Evolutionary conservation across 2,888 invertebrate genomes (phyloP), one percentile per base, ranked within the genome.

Genomic region (Rhorus exstirpatorius): DNA sequence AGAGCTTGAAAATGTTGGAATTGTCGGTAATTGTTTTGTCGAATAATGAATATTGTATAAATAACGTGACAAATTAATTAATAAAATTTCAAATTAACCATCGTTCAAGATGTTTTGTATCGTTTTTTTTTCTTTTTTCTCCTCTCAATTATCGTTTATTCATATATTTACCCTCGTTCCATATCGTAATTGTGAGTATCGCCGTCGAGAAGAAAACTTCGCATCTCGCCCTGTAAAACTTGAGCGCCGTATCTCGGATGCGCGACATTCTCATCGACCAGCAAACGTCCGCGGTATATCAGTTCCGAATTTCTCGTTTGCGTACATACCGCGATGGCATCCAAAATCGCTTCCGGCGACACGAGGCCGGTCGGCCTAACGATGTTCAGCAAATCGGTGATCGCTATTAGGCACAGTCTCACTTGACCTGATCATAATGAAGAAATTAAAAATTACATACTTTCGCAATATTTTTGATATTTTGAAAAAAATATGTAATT

Each of bases 231-330:
- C 26, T 96, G 95, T 10, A 98, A 94, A 26, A 99, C 99, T 89
- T 96, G 96, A 0, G 99, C 97, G 46, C 97, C 97, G 85, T 96
- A 95, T 88, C 96, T 95, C 1, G 95, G 93, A 0, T 96, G 96
- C 31, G 99, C 99, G 65, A 99, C 96, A 94, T 99, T 99, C 93
- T 98, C 97, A 89, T 98, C 98, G 0, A 97, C 95, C 89, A 97
- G 97, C 75, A 98, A 93, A 83, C 96, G 94, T 49, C 99, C 99
- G 51, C 99, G 94, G 93, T 99, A 98, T 67, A 96, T 95, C 75
- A 99, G 94, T 83, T 96, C 96, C 70, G 96, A 96, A 92, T 96
- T 96, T 82, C 96, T 94, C 77, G 96, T 96, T 91, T 96, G 96
- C 26, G 96, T 97, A 90, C 97, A 96, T 89, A 97, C 96, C 87